Evolutionary conservation across 2,113 vertebrate genomes (phyloP).

Genomic region (Nyctibius bracteatus): DNA sequence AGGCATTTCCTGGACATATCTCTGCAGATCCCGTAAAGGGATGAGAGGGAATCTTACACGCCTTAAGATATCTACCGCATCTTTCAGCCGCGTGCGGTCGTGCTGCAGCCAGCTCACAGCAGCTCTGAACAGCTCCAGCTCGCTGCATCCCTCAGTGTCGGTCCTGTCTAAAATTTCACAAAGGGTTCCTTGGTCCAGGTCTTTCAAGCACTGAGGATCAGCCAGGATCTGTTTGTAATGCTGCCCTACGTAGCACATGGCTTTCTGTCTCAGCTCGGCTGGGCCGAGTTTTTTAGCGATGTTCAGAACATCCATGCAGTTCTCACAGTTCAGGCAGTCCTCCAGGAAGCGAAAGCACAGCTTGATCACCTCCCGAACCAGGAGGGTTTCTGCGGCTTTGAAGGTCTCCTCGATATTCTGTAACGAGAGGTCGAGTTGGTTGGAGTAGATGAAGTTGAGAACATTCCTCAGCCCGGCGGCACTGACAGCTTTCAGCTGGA

Average conservation of each 20-base stretch:
- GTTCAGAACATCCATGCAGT: constrained; percentile 33
- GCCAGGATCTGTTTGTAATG: neutral
- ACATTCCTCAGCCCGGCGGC: constrained; percentile 36
- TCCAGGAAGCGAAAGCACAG: constrained; percentile 60
- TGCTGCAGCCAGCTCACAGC: constrained; percentile 40
- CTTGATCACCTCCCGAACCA: constrained; percentile 56
- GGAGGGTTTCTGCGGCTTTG: constrained; percentile 44
- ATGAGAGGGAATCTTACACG: constrained; percentile 51
- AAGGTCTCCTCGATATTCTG: constrained; percentile 57
- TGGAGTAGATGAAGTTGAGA: constrained; percentile 66
- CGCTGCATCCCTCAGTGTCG: neutral
- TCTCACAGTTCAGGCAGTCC: neutral
- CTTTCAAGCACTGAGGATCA: neutral
- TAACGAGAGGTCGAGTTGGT: constrained; percentile 38
- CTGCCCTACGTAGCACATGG: neutral
- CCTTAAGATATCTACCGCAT: neutral
- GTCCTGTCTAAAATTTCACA: constrained; percentile 40
- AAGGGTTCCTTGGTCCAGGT: constrained; percentile 18
- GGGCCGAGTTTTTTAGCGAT: neutral
- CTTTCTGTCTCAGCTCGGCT: constrained; percentile 25
- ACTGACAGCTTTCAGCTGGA: neutral
- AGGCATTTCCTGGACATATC: neutral
- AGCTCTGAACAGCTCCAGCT: constrained; percentile 48
- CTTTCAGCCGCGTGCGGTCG: neutral
- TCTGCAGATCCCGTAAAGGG: constrained; percentile 31